phyloP scores from a whole-genome alignment of 1,140 invertebrate species.

The Megalonaias nervosa region DNA sequence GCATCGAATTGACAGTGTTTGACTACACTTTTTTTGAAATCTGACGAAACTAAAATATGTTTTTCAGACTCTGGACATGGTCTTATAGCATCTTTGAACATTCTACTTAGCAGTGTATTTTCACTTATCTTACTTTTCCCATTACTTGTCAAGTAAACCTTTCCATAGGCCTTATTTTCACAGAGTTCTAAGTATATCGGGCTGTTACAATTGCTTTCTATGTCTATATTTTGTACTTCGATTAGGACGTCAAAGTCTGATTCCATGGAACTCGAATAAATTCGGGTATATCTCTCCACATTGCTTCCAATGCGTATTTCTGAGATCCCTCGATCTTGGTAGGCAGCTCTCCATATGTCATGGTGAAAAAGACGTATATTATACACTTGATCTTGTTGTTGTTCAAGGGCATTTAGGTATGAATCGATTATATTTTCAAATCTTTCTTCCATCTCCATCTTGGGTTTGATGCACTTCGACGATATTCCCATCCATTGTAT shows the following conservation, averaged over 20 bases:
- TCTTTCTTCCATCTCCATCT: too few relatives aligned
- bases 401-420: not conserved
- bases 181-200: not conserved
- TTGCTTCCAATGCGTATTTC: slow-evolving; percentile 3
- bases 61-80: not conserved
- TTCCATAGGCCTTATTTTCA: not conserved
- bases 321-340: not conserved
- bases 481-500: too few relatives aligned
- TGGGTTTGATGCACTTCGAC: too few relatives aligned
- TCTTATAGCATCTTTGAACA: not conserved
- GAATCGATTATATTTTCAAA: slow-evolving; percentile 1
- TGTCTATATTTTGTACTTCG: not conserved
- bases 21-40: not conserved
- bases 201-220: not conserved
- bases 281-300: slow-evolving; percentile 6
- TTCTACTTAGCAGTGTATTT: not conserved
- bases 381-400: slow-evolving; percentile 3
- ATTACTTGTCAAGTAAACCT: not conserved
- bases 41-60: not conserved
- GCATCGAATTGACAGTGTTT: not conserved
- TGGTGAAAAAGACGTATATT: slow-evolving; percentile 3
- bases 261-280: not conserved
- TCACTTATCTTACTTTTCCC: not conserved
- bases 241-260: slow-evolving; percentile 1
- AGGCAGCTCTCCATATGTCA: not conserved